A percentile compares a stretch with the other conserved stretches of the same genome.
phyloP scores from a whole-genome alignment of 2,113 vertebrate genomes.

The Arvicanthis niloticus region DNA sequence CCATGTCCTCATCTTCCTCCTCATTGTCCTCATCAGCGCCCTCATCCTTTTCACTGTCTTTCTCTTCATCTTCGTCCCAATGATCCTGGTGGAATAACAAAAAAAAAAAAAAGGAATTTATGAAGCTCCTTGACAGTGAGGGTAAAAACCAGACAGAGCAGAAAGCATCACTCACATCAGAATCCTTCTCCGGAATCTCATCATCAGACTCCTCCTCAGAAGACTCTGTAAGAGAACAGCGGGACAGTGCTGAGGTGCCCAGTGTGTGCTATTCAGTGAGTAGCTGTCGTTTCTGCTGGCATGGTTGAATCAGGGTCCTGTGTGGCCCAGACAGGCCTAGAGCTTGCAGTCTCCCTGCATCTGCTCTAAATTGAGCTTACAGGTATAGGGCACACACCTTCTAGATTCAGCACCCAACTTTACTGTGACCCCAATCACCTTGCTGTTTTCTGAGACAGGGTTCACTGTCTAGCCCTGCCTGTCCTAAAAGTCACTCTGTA shows the following conservation, averaged over 20 bases:
- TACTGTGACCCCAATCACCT: not conserved
- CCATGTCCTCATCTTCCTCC: slow-evolving; percentile 78
- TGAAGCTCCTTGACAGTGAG: not conserved
- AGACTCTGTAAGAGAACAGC: slow-evolving; percentile 83
- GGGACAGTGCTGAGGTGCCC: not conserved
- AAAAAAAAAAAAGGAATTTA: not conserved
- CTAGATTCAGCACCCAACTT: not conserved
- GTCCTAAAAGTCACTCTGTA: not conserved
- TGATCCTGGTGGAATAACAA: slow-evolving; percentile 86
- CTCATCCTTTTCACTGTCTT: slow-evolving; percentile 74
- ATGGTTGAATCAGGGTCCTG: not conserved
- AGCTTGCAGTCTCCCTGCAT: no score
- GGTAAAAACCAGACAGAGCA: not conserved
- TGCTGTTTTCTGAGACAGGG: no score
- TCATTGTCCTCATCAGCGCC: slow-evolving; percentile 86
- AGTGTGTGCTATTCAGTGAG: not conserved
- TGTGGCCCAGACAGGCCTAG: not conserved
- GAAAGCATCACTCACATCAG: slow-evolving; percentile 87
- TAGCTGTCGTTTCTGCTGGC: not conserved
- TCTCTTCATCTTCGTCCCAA: slow-evolving; percentile 93
- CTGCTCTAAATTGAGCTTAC: no score
- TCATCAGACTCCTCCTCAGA: slow-evolving; percentile 90
- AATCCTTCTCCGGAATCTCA: slow-evolving; percentile 89
- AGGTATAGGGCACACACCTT: no score
- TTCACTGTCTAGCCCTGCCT: not conserved